Evolutionary conservation across 2,113 vertebrate genomes (phyloP).

Genomic region (Acanthisitta chloris): DNA sequence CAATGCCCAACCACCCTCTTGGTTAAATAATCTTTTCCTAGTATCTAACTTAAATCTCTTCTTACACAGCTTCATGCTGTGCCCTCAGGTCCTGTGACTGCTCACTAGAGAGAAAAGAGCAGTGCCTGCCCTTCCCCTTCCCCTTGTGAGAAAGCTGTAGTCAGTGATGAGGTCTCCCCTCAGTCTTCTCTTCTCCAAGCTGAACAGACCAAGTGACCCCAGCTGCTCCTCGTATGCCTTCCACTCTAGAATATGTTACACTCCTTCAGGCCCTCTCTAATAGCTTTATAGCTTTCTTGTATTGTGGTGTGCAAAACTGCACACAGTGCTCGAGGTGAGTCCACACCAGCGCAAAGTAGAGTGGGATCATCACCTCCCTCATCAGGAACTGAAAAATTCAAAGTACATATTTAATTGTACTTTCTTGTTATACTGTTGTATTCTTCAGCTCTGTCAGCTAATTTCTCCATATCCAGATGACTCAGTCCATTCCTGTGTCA

Average conservation of each 20-base stretch:
- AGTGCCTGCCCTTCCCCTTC: fast-evolving
- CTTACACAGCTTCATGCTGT: not conserved
- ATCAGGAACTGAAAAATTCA: not conserved
- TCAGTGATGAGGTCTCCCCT: not conserved
- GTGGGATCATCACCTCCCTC: not conserved
- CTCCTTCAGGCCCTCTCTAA: not conserved
- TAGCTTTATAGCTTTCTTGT: not conserved
- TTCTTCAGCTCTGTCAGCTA: not conserved
- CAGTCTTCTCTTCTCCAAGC: not conserved
- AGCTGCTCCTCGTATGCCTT: fast-evolving
- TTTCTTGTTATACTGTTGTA: too few species aligned
- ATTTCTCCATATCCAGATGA: not conserved
- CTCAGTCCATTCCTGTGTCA: not conserved
- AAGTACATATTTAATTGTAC: not conserved
- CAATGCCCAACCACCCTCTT: not conserved
- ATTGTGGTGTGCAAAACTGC: not conserved
- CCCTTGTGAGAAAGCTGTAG: fast-evolving
- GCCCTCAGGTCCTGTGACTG: not conserved
- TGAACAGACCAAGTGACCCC: not conserved
- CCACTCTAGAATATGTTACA: too few species aligned
- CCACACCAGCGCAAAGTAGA: not conserved
- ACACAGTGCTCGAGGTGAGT: fast-evolving
- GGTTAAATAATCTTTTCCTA: not conserved
- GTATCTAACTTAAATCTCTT: fast-evolving
- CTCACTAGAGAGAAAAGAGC: not conserved